Base-by-base conservation (phyloP, 2,888 invertebrate species). In the Acrocyrtus sp. region DNA sequence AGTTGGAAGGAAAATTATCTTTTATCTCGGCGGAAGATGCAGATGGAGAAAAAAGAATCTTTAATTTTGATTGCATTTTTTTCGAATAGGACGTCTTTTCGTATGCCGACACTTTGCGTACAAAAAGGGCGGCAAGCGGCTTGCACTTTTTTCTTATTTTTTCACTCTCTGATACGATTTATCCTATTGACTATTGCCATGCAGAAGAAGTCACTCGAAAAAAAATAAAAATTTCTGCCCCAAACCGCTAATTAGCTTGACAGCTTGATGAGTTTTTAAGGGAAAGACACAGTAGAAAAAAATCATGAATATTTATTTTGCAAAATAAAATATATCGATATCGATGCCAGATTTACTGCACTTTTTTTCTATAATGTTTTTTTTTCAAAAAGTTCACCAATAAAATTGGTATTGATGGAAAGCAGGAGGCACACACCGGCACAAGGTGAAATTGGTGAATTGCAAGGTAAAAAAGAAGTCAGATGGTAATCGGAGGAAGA, bases 201-300 rank as follows among this genome's bases (percentile, higher is more conserved):
- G n/a, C n/a, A n/a, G n/a, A n/a, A n/a, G n/a, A n/a, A n/a, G n/a
- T n/a, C n/a, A n/a, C n/a, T n/a, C n/a, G n/a, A n/a, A 27, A n/a
- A 27, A 51, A 51, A 51, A 26, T 51, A 51, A 41, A 53, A 26
- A 50, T 26, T 27, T 45, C 53, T 53, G 27, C 53, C 53, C 65
- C 34, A 29, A 65, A 54, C 54, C 47, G 65, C 54, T 65, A 65
- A 65, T 65, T 65, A 65, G 54, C n/a, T 34, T 65, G 65, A 65
- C 65, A 65, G 54, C 29, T 65, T 65, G 65, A 65, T 65, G 65
- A 65, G 65, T 34, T 65, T 65, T 65, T 65, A 62, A 62, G 43
- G 51, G 39, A 26, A 62, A 60, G 21, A 60, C n/a, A n/a, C n/a
- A n/a, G n/a, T n/a, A n/a, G n/a, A n/a, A n/a, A n/a, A n/a, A n/a